Evolutionary conservation across 2,888 invertebrate species (phyloP).

Genomic region (Bursaphelenchus okinawaensis): DNA sequence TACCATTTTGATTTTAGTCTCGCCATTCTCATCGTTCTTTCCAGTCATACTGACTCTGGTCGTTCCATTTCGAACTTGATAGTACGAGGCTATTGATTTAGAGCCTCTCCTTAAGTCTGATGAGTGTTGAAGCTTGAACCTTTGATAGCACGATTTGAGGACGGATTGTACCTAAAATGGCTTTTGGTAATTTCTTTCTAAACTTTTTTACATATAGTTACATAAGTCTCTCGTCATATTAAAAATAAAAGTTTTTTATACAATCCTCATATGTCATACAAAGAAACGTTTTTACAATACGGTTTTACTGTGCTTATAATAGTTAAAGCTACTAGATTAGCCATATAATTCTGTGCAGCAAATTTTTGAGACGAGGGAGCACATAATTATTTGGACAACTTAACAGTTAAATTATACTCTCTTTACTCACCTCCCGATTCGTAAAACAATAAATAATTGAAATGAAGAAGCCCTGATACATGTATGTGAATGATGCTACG

Average conservation of each 20-base stretch:
- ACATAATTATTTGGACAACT: no score
- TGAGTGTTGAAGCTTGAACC: constrained; percentile 52
- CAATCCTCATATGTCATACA: no score
- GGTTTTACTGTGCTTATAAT: background rate
- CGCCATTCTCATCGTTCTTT: background rate
- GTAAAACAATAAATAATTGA: constrained; percentile 62
- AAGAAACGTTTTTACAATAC: no score
- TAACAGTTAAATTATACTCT: background rate
- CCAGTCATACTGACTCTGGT: constrained; percentile 9
- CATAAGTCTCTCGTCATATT: no score
- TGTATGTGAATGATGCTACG: constrained; percentile 52
- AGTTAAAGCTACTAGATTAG: no score
- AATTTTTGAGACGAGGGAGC: no score
- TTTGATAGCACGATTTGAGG: constrained; percentile 45
- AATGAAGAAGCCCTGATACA: constrained; percentile 62
- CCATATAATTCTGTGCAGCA: no score
- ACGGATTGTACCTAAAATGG: constrained; percentile 49
- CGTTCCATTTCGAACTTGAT: constrained; percentile 46
- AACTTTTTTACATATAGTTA: no score
- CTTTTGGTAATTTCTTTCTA: no score
- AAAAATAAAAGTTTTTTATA: no score
- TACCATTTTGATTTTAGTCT: background rate
- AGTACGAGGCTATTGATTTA: constrained; percentile 45
- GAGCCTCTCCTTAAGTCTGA: constrained; percentile 52
- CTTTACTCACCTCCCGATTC: constrained; percentile 59